These are phyloP conservation scores for Bufo bufo DNA, from an alignment of 2,113 vertebrate species.

Conservation along the genomic window DNA sequence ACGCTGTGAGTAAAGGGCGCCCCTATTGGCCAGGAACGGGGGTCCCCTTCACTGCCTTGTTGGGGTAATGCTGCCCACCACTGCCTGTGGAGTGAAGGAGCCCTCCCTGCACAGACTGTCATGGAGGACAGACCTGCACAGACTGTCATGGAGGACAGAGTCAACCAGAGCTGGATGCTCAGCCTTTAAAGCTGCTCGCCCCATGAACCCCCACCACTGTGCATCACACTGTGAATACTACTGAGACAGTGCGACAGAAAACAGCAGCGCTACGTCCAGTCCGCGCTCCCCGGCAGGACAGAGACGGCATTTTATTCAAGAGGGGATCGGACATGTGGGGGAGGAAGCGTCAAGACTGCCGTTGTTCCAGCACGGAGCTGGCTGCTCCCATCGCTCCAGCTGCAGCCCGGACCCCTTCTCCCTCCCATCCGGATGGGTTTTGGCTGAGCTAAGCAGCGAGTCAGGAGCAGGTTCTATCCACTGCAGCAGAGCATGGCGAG, in stretches of 20 bases:
- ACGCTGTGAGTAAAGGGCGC: not conserved
- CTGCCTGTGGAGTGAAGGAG: too few relatives aligned
- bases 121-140: too few relatives aligned
- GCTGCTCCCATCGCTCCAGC: not conserved
- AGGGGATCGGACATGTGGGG: not conserved
- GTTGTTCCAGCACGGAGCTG: not conserved
- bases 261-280: not conserved
- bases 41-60: not conserved
- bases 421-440: constrained; percentile 4
- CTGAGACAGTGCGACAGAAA: not conserved
- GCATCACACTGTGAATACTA: not conserved
- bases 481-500: not conserved
- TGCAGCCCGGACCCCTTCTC: not conserved
- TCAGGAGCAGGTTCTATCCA: not conserved
- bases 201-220: not conserved
- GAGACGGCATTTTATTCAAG: not conserved
- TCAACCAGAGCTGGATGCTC: too few relatives aligned
- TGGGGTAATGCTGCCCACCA: not conserved
- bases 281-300: not conserved
- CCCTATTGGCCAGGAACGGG: not conserved
- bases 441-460: constrained; percentile 29
- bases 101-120: too few relatives aligned
- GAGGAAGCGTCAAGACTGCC: not conserved
- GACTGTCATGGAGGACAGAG: too few relatives aligned
- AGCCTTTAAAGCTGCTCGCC: too few relatives aligned